Percentiles rank a stretch among this genome's conserved stretches.
These are phyloP conservation scores for Carpatolechia fugitivella DNA, from an alignment of 2,888 invertebrate species.

Conservation along the genomic window DNA sequence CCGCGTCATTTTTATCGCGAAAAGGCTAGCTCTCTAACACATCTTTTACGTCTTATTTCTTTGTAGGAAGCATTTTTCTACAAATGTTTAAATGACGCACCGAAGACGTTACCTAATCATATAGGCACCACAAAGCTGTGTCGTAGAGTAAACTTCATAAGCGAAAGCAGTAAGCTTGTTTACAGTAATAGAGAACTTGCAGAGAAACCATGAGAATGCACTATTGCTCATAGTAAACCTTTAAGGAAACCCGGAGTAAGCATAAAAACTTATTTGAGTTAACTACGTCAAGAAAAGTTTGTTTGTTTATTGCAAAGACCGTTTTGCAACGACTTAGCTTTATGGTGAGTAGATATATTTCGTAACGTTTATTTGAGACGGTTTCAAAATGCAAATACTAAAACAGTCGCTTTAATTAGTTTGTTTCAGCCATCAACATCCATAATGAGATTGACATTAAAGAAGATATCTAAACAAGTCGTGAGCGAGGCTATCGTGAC, in stretches of 20 bases:
- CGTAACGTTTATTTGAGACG: not conserved
- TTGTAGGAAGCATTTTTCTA: no score
- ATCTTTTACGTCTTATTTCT: no score
- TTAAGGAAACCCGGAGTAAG: not conserved
- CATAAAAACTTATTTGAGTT: not conserved
- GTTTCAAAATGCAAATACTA: conserved; percentile 4
- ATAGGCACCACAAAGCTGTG: not conserved
- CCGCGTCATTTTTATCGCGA: not conserved
- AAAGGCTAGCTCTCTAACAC: no score
- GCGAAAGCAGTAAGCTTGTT: not conserved
- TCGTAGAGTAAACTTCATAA: not conserved
- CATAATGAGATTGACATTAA: conserved; percentile 6
- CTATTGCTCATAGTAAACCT: not conserved
- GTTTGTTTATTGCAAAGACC: not conserved
- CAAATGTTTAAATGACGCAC: no score
- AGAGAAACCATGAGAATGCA: not conserved
- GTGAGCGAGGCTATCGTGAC: conserved; percentile 18
- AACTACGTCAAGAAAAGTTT: not conserved
- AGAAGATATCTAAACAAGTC: not conserved
- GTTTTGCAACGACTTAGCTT: not conserved
- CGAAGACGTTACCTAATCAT: not conserved
- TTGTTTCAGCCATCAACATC: not conserved
- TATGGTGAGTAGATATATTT: not conserved
- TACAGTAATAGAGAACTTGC: not conserved
- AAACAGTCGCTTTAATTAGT: conserved; percentile 6